Base-by-base conservation (phyloP, 2,888 invertebrate genomes). In the Colostygia pectinataria region DNA sequence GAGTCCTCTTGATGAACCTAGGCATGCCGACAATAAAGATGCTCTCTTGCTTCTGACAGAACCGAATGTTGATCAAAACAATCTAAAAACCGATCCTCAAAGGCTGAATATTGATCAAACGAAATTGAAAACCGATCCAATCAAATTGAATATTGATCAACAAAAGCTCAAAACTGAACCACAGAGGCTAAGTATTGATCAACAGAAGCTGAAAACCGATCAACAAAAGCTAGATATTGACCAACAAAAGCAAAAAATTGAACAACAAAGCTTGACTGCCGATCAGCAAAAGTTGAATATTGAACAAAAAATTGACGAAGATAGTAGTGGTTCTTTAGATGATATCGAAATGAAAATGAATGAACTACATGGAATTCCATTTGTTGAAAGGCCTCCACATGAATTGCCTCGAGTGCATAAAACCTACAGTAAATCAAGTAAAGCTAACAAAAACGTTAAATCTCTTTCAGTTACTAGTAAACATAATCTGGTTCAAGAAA, bases 261-360 rank as follows among this genome's bases (percentile, higher is more conserved):
- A 40, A 23, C 37, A 42, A 33, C 15, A 33, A 61, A 74, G 50
- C 58, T 63, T 28, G 39, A 54, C 55, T 10, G 44, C 36, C 20
- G 42, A 43, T 8, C 38, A 57, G 28, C 66, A 59, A 53, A 60
- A 51, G 45, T 60, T 12, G 37, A 55, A 55, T 9, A 46, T 39
- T 20, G 43, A 43, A 28, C 66, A 61, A 53, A 62, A 53, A 6
- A 34, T 40, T 14, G 50, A 53, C 58, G 63, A 66, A 34, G 45
- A 66, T 57, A 13, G 46, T 42, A 52, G 42, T 20, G 46, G 42
- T 29, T 64, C 71, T 3, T 62, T 86, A 32, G 86, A 89, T 55
- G 84, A 80, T 31, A 85, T 90, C 47, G 89, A 90, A 74, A 83
- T 77, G 74, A 83, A 88, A 68, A 89, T 90, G 89, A 89, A 88